Evolutionary conservation across 2,113 vertebrate species (phyloP).

Genomic region (Cygnus atratus): DNA sequence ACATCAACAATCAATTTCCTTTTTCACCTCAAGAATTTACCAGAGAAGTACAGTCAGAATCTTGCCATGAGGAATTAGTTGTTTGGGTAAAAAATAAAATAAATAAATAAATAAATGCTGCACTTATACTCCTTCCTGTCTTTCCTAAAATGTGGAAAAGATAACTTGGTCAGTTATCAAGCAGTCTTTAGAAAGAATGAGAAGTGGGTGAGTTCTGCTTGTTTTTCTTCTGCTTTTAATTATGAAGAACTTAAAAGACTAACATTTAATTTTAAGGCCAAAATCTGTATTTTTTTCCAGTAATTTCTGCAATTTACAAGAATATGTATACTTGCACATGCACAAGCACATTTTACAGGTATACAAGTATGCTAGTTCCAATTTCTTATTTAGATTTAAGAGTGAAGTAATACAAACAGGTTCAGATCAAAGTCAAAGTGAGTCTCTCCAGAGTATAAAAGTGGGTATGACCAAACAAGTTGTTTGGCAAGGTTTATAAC

Average conservation of each 20-base stretch:
- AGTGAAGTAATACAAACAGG: not conserved
- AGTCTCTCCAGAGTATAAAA: not conserved
- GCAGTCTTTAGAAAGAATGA: not conserved
- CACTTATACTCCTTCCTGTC: not conserved
- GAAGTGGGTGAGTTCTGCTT: not conserved
- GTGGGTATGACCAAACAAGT: not conserved
- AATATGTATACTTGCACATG: not conserved
- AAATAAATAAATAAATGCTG: not conserved
- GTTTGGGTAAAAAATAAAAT: not conserved
- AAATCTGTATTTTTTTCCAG: not conserved
- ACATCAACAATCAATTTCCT: not conserved
- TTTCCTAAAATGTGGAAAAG: not conserved
- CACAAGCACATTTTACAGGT: not conserved
- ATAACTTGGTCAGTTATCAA: not conserved
- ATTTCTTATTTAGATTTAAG: not conserved
- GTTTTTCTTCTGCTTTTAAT: not conserved
- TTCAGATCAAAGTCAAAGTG: not conserved
- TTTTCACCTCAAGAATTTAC: not conserved
- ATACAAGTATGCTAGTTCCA: not conserved
- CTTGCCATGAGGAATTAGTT: not conserved
- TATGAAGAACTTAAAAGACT: not conserved
- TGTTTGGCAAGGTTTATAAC: not conserved
- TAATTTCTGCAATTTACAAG: not conserved
- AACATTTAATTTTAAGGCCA: not conserved
- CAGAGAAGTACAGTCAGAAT: not conserved